These are phyloP conservation scores for Carassius carassius DNA, from an alignment of 2,113 vertebrate genomes.

Conservation along the genomic window DNA sequence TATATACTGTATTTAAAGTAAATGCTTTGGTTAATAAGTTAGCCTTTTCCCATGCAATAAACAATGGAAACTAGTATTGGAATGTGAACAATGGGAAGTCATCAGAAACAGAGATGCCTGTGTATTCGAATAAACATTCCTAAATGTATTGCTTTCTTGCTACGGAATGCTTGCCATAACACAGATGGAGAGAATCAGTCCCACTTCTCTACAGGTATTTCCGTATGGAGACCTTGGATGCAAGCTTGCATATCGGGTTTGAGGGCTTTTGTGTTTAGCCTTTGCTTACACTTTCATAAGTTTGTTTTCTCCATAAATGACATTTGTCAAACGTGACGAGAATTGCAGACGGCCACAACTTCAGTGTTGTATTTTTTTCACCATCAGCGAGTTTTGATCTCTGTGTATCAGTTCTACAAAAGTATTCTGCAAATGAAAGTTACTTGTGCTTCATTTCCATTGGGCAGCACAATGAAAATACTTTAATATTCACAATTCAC, in stretches of 20 bases:
- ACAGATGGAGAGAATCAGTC: conserved; percentile 32
- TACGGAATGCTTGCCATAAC: conserved; percentile 42
- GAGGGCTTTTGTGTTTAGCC: conserved; percentile 28
- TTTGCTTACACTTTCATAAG: conserved; percentile 42
- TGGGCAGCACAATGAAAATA: not conserved
- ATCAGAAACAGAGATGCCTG: conserved; percentile 23
- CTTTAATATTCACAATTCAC: not conserved
- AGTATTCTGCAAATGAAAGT: not conserved
- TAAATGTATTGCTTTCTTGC: conserved; percentile 33
- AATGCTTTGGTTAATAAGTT: not conserved
- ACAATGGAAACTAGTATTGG: conserved; percentile 32
- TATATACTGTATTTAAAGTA: not conserved
- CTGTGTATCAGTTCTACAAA: not conserved
- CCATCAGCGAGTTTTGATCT: not conserved
- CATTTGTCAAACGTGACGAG: conserved; percentile 45
- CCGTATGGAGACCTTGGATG: conserved; percentile 34
- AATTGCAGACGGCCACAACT: conserved; percentile 33
- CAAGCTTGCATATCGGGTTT: not conserved
- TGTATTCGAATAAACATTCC: conserved; percentile 38
- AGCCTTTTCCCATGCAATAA: conserved; percentile 26
- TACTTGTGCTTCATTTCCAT: not conserved
- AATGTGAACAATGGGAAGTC: conserved; percentile 36
- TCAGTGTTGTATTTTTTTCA: conserved; percentile 9
- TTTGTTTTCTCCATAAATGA: conserved; percentile 48
- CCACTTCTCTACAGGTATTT: conserved; percentile 54